phyloP scores from a whole-genome alignment of 2,797 vertebrate genomes.

The Anniella stebbinsi region DNA sequence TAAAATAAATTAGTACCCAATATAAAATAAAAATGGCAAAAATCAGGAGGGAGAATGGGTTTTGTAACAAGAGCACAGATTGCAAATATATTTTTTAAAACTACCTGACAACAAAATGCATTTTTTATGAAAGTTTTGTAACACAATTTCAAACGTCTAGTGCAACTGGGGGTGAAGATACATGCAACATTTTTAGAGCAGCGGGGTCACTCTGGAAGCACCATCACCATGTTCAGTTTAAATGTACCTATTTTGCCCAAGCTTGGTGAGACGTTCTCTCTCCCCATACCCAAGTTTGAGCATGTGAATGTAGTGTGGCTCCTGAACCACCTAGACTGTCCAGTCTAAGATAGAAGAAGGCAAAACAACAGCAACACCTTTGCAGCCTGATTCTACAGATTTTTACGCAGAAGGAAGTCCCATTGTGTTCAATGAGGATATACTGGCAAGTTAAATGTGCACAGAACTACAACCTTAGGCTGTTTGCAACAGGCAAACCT shows the following conservation, averaged over 20 bases:
- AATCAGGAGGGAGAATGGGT: not conserved
- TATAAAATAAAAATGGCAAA: not conserved
- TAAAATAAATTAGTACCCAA: conserved; percentile 24
- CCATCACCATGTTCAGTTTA: not conserved
- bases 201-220: not conserved
- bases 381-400: not conserved
- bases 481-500: no score
- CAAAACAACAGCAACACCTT: not conserved
- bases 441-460: not conserved
- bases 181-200: not conserved
- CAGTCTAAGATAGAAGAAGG: not conserved
- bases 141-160: not conserved
- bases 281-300: not conserved
- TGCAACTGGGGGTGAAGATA: not conserved
- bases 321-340: not conserved
- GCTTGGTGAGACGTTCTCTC: no score
- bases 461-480: not conserved
- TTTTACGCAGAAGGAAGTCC: not conserved
- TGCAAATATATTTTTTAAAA: not conserved
- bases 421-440: not conserved
- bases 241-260: not conserved
- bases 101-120: not conserved
- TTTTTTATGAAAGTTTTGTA: not conserved
- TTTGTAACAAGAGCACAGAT: conserved; percentile 16
- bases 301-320: not conserved